These are phyloP conservation scores for Gobius niger DNA, from an alignment of 2,113 vertebrate species.

Conservation along the genomic window DNA sequence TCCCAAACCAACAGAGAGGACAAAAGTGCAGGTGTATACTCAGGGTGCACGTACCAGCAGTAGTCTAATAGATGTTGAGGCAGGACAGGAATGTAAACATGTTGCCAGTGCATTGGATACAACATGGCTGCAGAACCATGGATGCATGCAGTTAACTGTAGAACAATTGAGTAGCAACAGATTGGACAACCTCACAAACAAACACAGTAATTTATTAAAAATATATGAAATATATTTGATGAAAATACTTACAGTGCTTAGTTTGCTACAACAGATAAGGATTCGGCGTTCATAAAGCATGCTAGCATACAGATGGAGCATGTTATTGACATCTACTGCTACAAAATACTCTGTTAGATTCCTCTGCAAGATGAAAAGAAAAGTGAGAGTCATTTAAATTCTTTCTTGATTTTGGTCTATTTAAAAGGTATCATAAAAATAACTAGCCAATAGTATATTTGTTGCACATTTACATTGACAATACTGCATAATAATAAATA, in stretches of 20 bases:
- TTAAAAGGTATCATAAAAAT: no score
- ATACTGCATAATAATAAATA: no score
- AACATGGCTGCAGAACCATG: conserved; percentile 96
- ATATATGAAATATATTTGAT: not conserved
- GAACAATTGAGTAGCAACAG: not conserved
- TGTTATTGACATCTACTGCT: conserved; percentile 98
- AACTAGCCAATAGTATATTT: no score
- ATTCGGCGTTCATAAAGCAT: conserved; percentile 96
- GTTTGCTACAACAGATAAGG: conserved; percentile 95
- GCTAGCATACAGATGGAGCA: conserved; percentile 97
- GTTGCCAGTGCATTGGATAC: conserved; percentile 99
- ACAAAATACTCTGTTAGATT: conserved; percentile 99
- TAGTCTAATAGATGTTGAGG: conserved; percentile 96
- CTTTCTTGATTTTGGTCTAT: no score
- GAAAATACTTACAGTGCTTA: conserved; percentile 91
- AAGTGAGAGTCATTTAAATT: conserved; percentile 22
- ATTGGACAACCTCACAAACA: not conserved
- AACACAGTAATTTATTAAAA: not conserved
- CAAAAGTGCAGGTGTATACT: not conserved
- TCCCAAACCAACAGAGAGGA: no score
- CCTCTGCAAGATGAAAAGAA: conserved; percentile 81
- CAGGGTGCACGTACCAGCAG: conserved; percentile 89
- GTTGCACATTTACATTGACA: no score
- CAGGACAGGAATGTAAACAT: conserved; percentile 98
- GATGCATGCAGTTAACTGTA: conserved; percentile 94